phyloP scores from a whole-genome alignment of 2,888 invertebrate genomes.

The Cotesia congregata region DNA sequence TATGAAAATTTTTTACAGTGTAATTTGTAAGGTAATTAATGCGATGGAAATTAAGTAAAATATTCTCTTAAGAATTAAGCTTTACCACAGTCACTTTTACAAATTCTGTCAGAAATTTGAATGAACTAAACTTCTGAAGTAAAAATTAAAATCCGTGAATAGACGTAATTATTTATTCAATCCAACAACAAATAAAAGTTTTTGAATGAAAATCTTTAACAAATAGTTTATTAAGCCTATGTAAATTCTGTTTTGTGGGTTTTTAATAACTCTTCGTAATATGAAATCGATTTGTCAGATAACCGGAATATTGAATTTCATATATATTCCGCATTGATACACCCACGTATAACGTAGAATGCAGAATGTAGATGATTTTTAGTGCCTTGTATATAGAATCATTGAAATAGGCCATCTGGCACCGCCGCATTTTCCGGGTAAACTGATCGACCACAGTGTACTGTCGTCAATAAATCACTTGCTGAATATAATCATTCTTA shows the following conservation, averaged over 20 bases:
- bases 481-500: conserved; percentile 32
- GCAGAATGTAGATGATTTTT: neutral
- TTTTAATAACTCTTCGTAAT: neutral
- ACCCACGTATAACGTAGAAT: neutral
- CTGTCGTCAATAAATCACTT: conserved; percentile 42
- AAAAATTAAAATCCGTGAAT: too few relatives aligned
- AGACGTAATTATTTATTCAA: too few relatives aligned
- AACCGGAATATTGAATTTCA: neutral
- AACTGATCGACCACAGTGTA: conserved; percentile 36
- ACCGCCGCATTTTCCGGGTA: conserved; percentile 36
- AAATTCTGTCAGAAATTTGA: too few relatives aligned
- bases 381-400: conserved; percentile 13
- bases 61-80: too few relatives aligned
- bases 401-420: conserved; percentile 36
- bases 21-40: too few relatives aligned
- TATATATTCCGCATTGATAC: neutral
- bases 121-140: too few relatives aligned
- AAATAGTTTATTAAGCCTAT: too few relatives aligned
- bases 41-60: too few relatives aligned
- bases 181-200: too few relatives aligned
- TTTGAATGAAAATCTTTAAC: too few relatives aligned
- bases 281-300: neutral
- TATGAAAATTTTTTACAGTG: too few relatives aligned
- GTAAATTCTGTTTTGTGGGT: neutral
- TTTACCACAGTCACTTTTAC: too few relatives aligned